Evolutionary conservation across 1,140 invertebrate species (phyloP), one percentile per base, ranked within the genome.

Genomic region (Gryon sp.): DNA sequence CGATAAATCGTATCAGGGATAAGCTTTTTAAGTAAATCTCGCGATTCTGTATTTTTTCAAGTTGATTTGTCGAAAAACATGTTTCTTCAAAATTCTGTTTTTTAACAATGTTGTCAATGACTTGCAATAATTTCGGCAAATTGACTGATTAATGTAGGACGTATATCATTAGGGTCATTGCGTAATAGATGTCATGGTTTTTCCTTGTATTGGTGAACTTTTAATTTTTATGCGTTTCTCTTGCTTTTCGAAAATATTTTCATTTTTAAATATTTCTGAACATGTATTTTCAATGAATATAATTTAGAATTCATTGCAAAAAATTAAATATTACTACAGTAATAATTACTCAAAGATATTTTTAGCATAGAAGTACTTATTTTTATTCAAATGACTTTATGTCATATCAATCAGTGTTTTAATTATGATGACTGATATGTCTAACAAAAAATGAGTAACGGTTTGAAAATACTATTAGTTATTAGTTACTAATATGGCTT

Each of bases 111-210:
- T 48, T n/a, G 34, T 24, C 53, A 48, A 12, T 14, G 12, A 55
- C 26, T 62, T 12, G 11, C 40, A 22, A 24, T n/a, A 43, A 66
- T 70, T 76, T 76, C 65, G 57, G 65, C 59, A 59, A 65, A 76
- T 65, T 57, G 38, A 63, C 46, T 62, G 34, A 76, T 50, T 59
- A 65, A 45, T 57, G 14, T 68, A 68, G 38, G 34, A 63, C 62
- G 24, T 66, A 65, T 59, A 36, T 36, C 65, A 45, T 68, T 74
- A 73, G 69, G 68, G 62, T 79, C 65, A 59, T 26, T 72, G 62
- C 76, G 76, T 77, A 40, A 68, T 79, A 82, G 57, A 79, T 34
- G 78, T 85, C 84, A 85, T 85, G 78, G 80, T 86, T 86, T 86
- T 78, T 83, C 81, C 74, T 80, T 79, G 55, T 75, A 68, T 84